Percentiles rank a stretch among this genome's conserved stretches.
Evolutionary conservation across 2,888 invertebrate genomes (phyloP).

Genomic region (Therioaphis trifolii): DNA sequence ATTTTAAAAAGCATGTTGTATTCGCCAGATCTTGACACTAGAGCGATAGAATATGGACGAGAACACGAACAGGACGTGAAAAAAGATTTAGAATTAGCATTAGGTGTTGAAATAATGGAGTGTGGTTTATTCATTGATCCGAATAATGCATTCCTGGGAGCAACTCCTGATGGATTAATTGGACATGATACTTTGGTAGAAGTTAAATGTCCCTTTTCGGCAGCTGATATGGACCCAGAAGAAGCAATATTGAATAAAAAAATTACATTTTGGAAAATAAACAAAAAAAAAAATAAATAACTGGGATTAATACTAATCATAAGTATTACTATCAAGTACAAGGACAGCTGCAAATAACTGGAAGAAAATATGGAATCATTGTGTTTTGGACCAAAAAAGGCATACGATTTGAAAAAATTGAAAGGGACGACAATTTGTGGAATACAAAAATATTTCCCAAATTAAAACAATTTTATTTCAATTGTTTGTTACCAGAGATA

Average conservation of each 20-base stretch:
- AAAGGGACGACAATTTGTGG: too few relatives aligned
- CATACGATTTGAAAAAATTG: too few relatives aligned
- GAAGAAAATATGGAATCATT: background rate
- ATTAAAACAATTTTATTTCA: too few relatives aligned
- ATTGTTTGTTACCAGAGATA: too few relatives aligned
- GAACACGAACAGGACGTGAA: background rate
- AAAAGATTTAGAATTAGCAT: background rate
- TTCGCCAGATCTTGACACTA: background rate
- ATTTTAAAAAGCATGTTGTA: background rate
- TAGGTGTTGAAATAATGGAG: background rate
- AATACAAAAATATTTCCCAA: too few relatives aligned
- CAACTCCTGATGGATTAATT: constrained; percentile 3
- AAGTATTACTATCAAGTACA: background rate
- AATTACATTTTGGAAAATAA: background rate
- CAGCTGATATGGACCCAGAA: background rate
- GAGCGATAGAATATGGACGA: too few relatives aligned
- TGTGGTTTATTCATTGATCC: constrained; percentile 16
- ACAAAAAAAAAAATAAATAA: background rate
- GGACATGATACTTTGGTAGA: background rate
- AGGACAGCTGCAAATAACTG: background rate
- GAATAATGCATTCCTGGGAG: background rate
- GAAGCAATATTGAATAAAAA: background rate
- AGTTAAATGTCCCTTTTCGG: background rate
- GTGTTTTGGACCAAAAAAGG: background rate
- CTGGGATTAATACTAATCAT: too few relatives aligned